phyloP scores from a whole-genome alignment of 2,797 vertebrate genomes.

The Lepus townsendii region DNA sequence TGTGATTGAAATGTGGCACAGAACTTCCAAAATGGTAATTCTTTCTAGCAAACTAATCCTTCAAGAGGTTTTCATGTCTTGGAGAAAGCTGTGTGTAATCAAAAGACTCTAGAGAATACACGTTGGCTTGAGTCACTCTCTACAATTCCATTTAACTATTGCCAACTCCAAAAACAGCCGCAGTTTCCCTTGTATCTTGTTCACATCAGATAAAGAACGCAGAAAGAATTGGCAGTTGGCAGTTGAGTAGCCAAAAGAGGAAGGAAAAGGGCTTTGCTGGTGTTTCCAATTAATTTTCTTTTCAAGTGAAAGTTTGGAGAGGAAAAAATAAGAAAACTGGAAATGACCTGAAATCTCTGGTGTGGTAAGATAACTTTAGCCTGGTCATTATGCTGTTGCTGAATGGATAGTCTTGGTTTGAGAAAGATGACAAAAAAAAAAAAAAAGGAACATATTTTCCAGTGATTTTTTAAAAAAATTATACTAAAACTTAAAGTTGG shows the following conservation, averaged over 20 bases:
- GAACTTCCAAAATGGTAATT: slow-evolving; percentile 84
- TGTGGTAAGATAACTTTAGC: slow-evolving; percentile 66
- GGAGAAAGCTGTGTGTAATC: slow-evolving; percentile 80
- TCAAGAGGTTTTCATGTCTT: slow-evolving; percentile 78
- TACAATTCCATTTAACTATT: slow-evolving; percentile 85
- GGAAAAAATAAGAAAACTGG: slow-evolving; percentile 76
- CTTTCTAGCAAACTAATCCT: slow-evolving; percentile 83
- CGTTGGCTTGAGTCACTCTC: slow-evolving; percentile 7
- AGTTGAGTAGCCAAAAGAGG: slow-evolving; percentile 73
- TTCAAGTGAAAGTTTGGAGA: slow-evolving; percentile 68
- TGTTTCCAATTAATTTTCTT: slow-evolving; percentile 80
- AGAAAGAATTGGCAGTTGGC: slow-evolving; percentile 70
- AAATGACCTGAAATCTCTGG: slow-evolving; percentile 70
- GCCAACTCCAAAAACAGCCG: slow-evolving; percentile 81
- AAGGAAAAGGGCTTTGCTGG: slow-evolving; percentile 69
- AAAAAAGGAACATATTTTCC: neutral
- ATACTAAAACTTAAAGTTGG: slow-evolving; percentile 20
- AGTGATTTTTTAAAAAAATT: neutral
- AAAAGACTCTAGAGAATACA: slow-evolving; percentile 80
- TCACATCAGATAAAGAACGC: slow-evolving; percentile 82
- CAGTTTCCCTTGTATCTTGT: slow-evolving; percentile 67
- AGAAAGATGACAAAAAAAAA: slow-evolving; percentile 29
- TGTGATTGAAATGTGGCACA: slow-evolving; percentile 82
- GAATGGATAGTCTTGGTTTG: neutral
- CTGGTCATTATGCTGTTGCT: neutral